Base-by-base conservation (phyloP, 2,113 vertebrate genomes). In the Puffinus mauretanicus region DNA sequence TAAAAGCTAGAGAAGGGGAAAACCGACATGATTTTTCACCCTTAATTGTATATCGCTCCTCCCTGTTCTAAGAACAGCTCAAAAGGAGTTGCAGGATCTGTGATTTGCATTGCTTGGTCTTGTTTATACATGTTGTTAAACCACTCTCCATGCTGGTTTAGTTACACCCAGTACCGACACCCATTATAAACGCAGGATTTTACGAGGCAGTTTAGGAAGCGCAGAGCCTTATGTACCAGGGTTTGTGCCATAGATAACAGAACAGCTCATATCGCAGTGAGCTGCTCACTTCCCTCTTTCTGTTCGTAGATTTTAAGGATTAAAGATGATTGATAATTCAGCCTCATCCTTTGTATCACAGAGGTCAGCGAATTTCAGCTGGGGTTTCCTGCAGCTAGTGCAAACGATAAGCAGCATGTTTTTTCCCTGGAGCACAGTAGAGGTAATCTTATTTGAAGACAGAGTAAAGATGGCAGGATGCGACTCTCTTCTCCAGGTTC, bases 41-140 rank as follows among this genome's bases (percentile, higher is more conserved):
- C 79, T 73, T 90, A 62, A 47, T 77, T 93, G 40, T 80, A 16
- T 62, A 77, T 47, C 1, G 7, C 71, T 93, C 62, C 88, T 94
- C 61, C 66, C 51, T 88, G n/a, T 88, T 88, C 71, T 83, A 77
- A 73, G 90, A 88, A 75, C 66, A 90, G 46, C 51, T 77, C 88
- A 66, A 83, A 93, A 80, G 38, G 46, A 75, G 32, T 78, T 93
- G 76, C 79, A 83, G 88, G 82, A 95, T 72, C 78, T 88, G 73
- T 76, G 89, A 89, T 96, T 95, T 95, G 91, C 91, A 93, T 96
- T 71, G 52, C 93, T 82, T 58, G 46, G 44, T 87, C 95, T 4
- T 97, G 95, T 97, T 91, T 38, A 54, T 91, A 89, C 93, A 91
- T 27, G 97, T 82, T 75, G 76, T 76, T 70, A 91, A 94, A 95